A percentile compares a stretch with the other conserved stretches of the same genome.
These are phyloP conservation scores for Ceuthmochares aereus DNA, from an alignment of 2,113 vertebrate genomes.

Conservation along the genomic window DNA sequence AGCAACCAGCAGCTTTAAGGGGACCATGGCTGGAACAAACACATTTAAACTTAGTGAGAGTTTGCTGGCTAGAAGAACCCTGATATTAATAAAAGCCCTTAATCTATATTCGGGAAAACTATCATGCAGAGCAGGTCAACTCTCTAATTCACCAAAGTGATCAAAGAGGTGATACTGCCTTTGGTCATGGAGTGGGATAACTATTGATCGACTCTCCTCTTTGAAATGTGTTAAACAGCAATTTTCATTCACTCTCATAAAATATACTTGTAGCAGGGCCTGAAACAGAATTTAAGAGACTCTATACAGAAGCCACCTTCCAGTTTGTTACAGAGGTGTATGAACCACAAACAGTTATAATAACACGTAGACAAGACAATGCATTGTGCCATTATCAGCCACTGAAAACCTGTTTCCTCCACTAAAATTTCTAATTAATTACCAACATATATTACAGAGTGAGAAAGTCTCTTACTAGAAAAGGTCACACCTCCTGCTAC, in stretches of 20 bases:
- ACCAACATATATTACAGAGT: background rate
- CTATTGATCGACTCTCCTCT: background rate
- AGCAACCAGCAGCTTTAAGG: background rate
- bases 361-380: accelerated
- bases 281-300: background rate
- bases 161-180: background rate
- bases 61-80: background rate
- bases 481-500: background rate
- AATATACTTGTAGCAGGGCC: background rate
- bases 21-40: background rate
- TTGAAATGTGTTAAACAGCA: background rate
- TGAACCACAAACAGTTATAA: background rate
- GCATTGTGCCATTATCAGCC: background rate
- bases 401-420: background rate
- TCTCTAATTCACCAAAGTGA: background rate
- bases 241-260: background rate
- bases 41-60: background rate
- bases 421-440: conserved; percentile 39
- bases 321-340: background rate
- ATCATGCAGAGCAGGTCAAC: background rate
- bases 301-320: background rate
- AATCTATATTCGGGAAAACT: background rate
- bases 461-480: background rate
- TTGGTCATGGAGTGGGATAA: background rate
- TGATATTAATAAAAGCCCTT: background rate